Evolutionary conservation across 2,888 invertebrate genomes (phyloP).

Genomic region (Noctua janthe): DNA sequence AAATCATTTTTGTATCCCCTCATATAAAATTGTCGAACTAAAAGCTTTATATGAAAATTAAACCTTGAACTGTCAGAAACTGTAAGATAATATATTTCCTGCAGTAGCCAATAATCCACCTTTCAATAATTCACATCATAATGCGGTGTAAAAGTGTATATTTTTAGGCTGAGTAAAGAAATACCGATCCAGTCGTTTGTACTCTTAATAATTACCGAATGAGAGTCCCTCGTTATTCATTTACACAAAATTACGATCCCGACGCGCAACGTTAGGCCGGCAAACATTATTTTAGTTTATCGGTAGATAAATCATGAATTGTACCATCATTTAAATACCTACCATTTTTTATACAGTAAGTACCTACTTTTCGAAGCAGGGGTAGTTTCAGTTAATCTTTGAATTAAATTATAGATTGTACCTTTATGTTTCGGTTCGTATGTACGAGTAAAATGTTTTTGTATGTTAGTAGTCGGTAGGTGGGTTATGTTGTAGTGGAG

Average conservation of each 20-base stretch:
- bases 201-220: conserved; percentile 32
- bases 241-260: conserved; percentile 14
- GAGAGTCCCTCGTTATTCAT: conserved; percentile 16
- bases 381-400: neutral
- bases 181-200: neutral
- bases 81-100: neutral
- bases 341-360: conserved; percentile 6
- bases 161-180: neutral
- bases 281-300: conserved; percentile 21
- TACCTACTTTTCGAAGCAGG: conserved; percentile 4
- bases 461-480: conserved; percentile 40
- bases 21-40: neutral
- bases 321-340: conserved; percentile 1
- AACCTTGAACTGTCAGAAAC: neutral
- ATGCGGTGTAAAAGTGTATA: neutral
- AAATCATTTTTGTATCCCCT: neutral
- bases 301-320: conserved; percentile 31
- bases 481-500: conserved; percentile 37
- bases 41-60: neutral
- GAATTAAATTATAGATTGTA: neutral
- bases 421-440: neutral
- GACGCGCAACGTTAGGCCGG: conserved; percentile 1
- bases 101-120: too few species aligned
- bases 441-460: conserved; percentile 41
- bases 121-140: conserved; percentile 2